phyloP scores from a whole-genome alignment of 2,113 vertebrate species.

The Seriola dumerili region DNA sequence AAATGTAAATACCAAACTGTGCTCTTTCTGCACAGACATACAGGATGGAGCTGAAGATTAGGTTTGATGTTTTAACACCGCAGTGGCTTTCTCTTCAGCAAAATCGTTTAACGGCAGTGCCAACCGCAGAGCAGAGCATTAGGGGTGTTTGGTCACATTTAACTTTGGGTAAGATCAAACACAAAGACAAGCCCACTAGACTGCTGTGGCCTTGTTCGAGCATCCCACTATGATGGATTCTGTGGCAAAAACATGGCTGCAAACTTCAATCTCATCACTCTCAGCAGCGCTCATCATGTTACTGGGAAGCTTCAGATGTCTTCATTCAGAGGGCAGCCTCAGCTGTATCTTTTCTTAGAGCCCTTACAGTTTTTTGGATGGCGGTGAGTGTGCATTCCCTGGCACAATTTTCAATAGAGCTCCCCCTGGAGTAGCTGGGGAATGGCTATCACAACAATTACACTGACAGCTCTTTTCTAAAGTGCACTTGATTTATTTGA shows the following conservation, averaged over 20 bases:
- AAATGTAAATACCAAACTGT: constrained; percentile 74
- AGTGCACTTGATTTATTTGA: constrained; percentile 84
- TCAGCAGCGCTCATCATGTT: constrained; percentile 13
- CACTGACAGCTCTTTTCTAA: constrained; percentile 82
- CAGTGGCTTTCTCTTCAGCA: constrained; percentile 47
- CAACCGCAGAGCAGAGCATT: constrained; percentile 36
- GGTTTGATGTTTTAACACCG: constrained; percentile 62
- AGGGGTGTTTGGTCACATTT: constrained; percentile 59
- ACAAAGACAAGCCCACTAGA: constrained; percentile 12
- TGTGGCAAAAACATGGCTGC: background rate
- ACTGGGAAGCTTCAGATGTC: constrained; percentile 54
- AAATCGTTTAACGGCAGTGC: constrained; percentile 41
- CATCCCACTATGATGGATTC: constrained; percentile 34
- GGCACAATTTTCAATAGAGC: constrained; percentile 74
- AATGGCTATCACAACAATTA: constrained; percentile 80
- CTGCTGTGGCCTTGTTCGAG: constrained; percentile 41
- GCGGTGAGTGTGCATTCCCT: constrained; percentile 65
- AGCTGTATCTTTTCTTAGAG: constrained; percentile 46
- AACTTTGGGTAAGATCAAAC: constrained; percentile 58
- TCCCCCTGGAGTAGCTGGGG: constrained; percentile 68
- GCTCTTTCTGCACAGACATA: constrained; percentile 51
- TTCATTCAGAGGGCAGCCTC: constrained; percentile 42
- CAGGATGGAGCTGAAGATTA: constrained; percentile 55
- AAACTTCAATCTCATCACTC: constrained; percentile 52
- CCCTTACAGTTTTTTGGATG: constrained; percentile 28